Conservation (phyloP, 2,797 vertebrate species). For the Oreortyx pictus region DNA sequence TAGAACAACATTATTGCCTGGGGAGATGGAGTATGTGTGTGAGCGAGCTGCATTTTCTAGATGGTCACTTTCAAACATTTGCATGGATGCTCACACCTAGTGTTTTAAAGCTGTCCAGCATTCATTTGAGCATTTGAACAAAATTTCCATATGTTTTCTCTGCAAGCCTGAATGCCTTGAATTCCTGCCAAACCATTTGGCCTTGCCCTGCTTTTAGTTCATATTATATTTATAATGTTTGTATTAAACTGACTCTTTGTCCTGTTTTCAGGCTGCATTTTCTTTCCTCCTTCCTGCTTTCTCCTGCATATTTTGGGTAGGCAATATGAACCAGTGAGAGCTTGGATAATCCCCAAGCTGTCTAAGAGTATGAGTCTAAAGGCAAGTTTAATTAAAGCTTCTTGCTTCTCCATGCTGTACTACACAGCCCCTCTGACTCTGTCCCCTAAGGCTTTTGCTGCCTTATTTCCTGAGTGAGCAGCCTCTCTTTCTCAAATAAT, state of each 20-base stretch:
- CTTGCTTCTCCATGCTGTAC: constrained; percentile 63
- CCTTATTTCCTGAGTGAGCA: constrained; percentile 31
- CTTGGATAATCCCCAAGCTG: constrained; percentile 73
- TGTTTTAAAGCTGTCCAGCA: neutral
- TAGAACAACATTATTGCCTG: neutral
- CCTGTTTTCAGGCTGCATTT: constrained; percentile 75
- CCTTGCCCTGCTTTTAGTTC: constrained; percentile 74
- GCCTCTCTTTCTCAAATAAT: neutral
- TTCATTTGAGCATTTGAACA: constrained; percentile 34
- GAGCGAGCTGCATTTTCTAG: neutral
- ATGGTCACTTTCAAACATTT: constrained; percentile 22
- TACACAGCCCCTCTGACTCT: constrained; percentile 50
- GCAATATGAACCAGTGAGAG: constrained; percentile 60
- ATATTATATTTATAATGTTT: constrained; percentile 83
- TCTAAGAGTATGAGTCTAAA: constrained; percentile 73
- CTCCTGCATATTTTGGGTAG: constrained; percentile 72
- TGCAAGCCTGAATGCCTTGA: constrained; percentile 70
- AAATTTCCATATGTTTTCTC: constrained; percentile 66
- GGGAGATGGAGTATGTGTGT: neutral
- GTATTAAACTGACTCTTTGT: constrained; percentile 77
- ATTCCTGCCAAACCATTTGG: constrained; percentile 74
- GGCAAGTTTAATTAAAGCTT: constrained; percentile 80
- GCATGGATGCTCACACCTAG: neutral
- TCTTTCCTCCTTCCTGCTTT: constrained; percentile 66
- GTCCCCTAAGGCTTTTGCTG: constrained; percentile 52